These are phyloP conservation scores for Troides helena DNA, from an alignment of 2,888 invertebrate species.

Conservation along the genomic window DNA sequence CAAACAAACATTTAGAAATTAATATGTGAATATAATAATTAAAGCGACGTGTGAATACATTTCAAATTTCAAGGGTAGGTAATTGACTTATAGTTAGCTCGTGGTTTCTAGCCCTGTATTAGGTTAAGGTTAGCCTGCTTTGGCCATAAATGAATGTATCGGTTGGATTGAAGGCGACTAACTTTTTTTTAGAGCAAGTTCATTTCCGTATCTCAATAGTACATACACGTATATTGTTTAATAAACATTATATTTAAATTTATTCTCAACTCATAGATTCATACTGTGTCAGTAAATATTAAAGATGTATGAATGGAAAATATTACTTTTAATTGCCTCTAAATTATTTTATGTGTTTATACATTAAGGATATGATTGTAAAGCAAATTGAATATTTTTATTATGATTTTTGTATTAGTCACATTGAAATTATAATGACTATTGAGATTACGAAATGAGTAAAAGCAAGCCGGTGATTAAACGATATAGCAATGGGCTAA, in stretches of 20 bases:
- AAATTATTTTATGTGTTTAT: background rate
- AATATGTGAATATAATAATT: background rate
- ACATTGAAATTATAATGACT: background rate
- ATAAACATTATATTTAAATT: background rate
- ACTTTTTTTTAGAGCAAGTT: slow-evolving; percentile 29
- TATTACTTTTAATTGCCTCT: background rate
- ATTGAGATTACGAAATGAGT: background rate
- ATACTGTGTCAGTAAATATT: background rate
- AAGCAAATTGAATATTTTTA: background rate
- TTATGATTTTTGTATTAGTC: background rate
- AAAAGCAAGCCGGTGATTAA: slow-evolving; percentile 6
- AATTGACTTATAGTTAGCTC: slow-evolving; percentile 46
- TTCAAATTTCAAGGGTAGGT: slow-evolving; percentile 45
- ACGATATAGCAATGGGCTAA: slow-evolving; percentile 30
- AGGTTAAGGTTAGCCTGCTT: slow-evolving; percentile 36
- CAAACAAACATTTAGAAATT: background rate
- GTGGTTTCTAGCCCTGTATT: slow-evolving; percentile 35
- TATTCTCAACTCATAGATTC: background rate
- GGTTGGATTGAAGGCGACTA: slow-evolving; percentile 39
- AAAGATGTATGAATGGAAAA: too few relatives aligned
- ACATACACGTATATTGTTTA: slow-evolving; percentile 6
- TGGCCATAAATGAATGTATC: slow-evolving; percentile 39
- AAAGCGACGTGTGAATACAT: slow-evolving; percentile 20
- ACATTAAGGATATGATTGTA: background rate
- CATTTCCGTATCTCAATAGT: slow-evolving; percentile 22